A percentile compares a stretch with the other conserved stretches of the same genome.
These are phyloP conservation scores for Cygnus atratus DNA, from an alignment of 2,113 vertebrate genomes.

Conservation along the genomic window DNA sequence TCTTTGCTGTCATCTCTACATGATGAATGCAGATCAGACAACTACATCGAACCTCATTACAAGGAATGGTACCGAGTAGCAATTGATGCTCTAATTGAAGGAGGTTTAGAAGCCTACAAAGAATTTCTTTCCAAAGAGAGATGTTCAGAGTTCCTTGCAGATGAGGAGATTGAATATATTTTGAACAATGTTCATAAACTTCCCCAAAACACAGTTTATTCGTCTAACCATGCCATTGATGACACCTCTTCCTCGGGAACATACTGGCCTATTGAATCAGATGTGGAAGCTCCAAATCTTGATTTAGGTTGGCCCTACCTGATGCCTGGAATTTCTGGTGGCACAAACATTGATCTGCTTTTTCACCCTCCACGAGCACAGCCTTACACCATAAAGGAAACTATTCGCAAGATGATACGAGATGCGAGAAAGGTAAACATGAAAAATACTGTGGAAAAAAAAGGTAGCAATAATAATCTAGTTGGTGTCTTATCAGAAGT, in stretches of 20 bases:
- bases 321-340: slow-evolving; percentile 77
- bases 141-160: slow-evolving; percentile 86
- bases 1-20: slow-evolving; percentile 89
- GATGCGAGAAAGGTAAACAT: slow-evolving; percentile 91
- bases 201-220: slow-evolving; percentile 66
- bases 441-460: background rate
- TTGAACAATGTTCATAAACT: slow-evolving; percentile 78
- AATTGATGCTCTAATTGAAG: slow-evolving; percentile 85
- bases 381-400: slow-evolving; percentile 93
- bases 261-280: slow-evolving; percentile 94
- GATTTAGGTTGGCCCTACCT: slow-evolving; percentile 94
- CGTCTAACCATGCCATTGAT: slow-evolving; percentile 71
- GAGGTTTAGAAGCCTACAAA: slow-evolving; percentile 83
- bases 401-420: slow-evolving; percentile 89
- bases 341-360: slow-evolving; percentile 90
- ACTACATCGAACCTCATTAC: slow-evolving; percentile 91
- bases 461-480: background rate
- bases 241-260: slow-evolving; percentile 90
- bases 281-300: slow-evolving; percentile 90
- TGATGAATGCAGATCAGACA: slow-evolving; percentile 85
- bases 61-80: slow-evolving; percentile 93
- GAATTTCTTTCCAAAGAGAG: slow-evolving; percentile 88
- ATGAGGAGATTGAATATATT: slow-evolving; percentile 90
- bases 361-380: slow-evolving; percentile 92
- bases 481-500: background rate